Evolutionary conservation across 2,113 vertebrate species (phyloP).

Genomic region (Calypte anna): DNA sequence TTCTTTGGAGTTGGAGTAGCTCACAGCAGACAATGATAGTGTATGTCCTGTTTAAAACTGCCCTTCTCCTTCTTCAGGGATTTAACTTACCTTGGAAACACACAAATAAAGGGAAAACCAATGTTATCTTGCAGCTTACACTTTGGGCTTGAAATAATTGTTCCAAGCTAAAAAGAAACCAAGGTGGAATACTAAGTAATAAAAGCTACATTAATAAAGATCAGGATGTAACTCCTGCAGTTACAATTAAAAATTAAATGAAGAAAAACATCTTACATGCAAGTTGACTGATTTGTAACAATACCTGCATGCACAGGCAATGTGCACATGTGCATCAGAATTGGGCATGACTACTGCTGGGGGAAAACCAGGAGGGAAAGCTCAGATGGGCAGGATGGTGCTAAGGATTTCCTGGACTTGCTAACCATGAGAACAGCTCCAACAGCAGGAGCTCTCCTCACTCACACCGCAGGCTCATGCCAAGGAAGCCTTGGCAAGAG

Average conservation of each 20-base stretch:
- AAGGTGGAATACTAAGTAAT: neutral
- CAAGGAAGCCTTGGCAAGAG: neutral
- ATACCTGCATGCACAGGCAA: neutral
- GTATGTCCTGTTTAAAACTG: neutral
- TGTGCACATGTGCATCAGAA: fast-evolving
- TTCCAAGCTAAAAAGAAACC: neutral
- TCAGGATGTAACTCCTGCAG: neutral
- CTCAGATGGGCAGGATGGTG: neutral
- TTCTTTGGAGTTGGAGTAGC: neutral
- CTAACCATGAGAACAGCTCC: neutral
- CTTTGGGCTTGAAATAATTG: neutral
- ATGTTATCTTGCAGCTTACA: neutral
- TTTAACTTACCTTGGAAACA: neutral
- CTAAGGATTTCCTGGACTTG: fast-evolving
- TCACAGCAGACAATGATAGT: neutral
- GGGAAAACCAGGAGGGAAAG: neutral
- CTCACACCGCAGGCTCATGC: fast-evolving
- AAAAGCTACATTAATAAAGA: neutral
- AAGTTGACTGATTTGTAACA: neutral
- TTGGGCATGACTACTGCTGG: fast-evolving
- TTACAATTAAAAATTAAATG: neutral
- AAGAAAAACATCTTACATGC: neutral
- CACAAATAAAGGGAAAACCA: neutral
- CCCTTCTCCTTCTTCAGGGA: neutral
- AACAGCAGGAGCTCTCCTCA: neutral